Percentiles rank a stretch among this genome's conserved stretches.
Conservation (phyloP, 2,888 invertebrate genomes). For the Chrysotoxum bicinctum region DNA sequence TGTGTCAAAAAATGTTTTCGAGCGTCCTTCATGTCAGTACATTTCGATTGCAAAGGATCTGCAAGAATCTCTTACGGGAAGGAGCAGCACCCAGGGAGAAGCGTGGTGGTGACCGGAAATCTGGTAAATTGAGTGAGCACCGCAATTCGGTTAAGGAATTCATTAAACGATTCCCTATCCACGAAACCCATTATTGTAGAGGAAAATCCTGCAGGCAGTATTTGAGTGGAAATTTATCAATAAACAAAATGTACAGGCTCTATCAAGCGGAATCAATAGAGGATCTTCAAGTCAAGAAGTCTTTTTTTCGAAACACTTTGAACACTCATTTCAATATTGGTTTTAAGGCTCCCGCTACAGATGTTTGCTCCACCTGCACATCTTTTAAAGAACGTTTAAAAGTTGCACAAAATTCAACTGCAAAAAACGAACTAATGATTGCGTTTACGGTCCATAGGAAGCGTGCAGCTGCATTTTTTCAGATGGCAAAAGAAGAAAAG, state of each 20-base stretch:
- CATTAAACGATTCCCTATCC: background rate
- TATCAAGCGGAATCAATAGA: constrained; percentile 18
- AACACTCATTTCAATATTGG: constrained; percentile 35
- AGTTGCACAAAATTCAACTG: too few relatives aligned
- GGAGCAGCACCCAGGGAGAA: too few relatives aligned
- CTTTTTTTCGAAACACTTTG: constrained; percentile 13
- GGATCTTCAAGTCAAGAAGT: constrained; percentile 11
- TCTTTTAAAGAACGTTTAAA: constrained; percentile 21
- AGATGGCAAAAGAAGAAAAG: too few relatives aligned
- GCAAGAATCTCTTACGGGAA: too few relatives aligned
- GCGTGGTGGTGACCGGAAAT: too few relatives aligned
- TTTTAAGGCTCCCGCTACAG: background rate
- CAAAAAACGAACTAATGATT: too few relatives aligned
- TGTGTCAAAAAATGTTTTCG: too few relatives aligned
- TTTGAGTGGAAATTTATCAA: background rate
- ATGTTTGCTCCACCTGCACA: constrained; percentile 31
- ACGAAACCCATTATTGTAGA: constrained; percentile 26
- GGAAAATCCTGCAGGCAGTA: constrained; percentile 24
- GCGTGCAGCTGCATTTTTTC: too few relatives aligned
- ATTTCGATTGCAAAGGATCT: too few relatives aligned
- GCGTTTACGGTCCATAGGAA: too few relatives aligned
- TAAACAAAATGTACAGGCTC: constrained; percentile 12
- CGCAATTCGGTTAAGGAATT: background rate
- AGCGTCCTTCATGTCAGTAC: too few relatives aligned
- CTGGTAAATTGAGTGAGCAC: too few relatives aligned